Base-by-base conservation (phyloP, 2,797 vertebrate genomes). In the Xenops minutus region DNA sequence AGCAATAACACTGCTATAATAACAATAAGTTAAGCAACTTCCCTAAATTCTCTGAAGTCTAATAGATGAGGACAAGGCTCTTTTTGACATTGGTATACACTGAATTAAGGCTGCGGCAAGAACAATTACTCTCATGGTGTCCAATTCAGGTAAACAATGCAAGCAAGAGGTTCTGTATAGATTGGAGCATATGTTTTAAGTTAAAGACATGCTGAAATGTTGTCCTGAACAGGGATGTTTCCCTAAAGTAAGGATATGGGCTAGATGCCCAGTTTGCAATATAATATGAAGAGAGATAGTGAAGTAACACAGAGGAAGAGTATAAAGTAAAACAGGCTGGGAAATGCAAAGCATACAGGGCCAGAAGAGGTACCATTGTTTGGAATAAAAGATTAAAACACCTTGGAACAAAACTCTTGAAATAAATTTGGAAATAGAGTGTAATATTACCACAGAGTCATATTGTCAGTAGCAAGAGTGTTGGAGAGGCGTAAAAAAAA, bases 391-490 rank as follows among this genome's bases (percentile, higher is more conserved):
- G 61, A 95, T 71, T 81, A 90, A 95, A 96, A 92, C 24, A 73
- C 61, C 58, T 86, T 87, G 80, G 68, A 91, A 89, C 51, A 91
- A 92, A 91, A 74, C 30, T 82, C 91, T 78, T 91, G 82, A 96
- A 94, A 96, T 96, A 94, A 95, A 97, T 96, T 96, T 95, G 52
- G 62, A 97, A 97, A 96, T 96, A 86, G 95, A 97, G 62, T 93
- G 54, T 95, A 96, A 95, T 94, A 96, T 97, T 85, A 93, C 97
- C 86, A 80, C 36, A 79, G 91, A 97, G 96, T 95, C 73, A 46
- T 95, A 95, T 76, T 91, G 86, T 88, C 93, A 75, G 58, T 76
- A 96, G 72, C 52, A 91, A 81, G 78, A 96, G 41, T 56, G 36
- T 74, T 91, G 41, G 76, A 51, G 71, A 12, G 9, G 18, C 30